Evolutionary conservation across 1,140 invertebrate species (phyloP).

Genomic region (Triops cancriformis): DNA sequence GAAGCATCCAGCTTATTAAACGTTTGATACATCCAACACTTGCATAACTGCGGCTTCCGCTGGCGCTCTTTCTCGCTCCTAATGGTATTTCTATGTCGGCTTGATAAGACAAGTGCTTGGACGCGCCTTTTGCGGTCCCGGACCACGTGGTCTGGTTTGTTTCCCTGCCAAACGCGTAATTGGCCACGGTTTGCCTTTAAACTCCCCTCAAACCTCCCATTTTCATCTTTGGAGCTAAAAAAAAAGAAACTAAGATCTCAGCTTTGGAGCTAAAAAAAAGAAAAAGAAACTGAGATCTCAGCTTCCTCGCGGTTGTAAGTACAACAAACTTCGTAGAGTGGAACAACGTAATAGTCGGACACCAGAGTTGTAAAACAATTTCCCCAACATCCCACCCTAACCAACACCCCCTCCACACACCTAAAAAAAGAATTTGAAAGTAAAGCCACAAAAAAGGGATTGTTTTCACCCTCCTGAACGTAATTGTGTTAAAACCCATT

Average conservation of each 20-base stretch:
- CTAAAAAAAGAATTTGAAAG: neutral
- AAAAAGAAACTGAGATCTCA: neutral
- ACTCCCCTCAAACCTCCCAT: too few relatives aligned
- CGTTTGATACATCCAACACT: neutral
- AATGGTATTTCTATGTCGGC: slow-evolving; percentile 6
- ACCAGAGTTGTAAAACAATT: neutral
- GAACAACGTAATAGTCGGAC: neutral
- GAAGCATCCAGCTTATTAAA: neutral
- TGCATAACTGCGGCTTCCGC: neutral
- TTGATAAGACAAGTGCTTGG: slow-evolving; percentile 1
- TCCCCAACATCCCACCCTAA: neutral
- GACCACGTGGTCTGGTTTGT: slow-evolving; percentile 1
- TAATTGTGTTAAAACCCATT: neutral
- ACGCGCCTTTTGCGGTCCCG: neutral
- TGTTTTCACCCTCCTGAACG: neutral
- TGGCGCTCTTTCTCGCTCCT: neutral
- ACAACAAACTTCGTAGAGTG: neutral
- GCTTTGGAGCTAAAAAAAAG: neutral
- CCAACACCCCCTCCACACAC: neutral
- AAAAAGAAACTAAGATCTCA: neutral
- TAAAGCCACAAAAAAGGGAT: neutral
- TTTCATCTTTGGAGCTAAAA: neutral
- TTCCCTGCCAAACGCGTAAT: slow-evolving; percentile 6
- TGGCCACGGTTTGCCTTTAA: neutral
- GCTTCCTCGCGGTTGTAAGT: neutral